These are phyloP conservation scores for Sinocyclocheilus grahami DNA, from an alignment of 2,113 vertebrate species.

Conservation along the genomic window DNA sequence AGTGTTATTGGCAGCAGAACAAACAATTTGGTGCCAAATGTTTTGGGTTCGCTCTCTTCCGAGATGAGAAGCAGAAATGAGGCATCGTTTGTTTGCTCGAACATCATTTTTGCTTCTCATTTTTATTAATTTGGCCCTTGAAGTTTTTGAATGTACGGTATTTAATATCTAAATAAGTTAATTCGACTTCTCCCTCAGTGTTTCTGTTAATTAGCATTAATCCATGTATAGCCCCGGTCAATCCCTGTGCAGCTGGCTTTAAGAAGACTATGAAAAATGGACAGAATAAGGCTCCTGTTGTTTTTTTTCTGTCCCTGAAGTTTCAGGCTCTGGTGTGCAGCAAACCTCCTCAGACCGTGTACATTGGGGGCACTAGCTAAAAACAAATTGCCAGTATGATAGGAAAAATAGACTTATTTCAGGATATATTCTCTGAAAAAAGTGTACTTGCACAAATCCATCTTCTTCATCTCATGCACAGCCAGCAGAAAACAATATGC, in stretches of 20 bases:
- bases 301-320: not conserved
- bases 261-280: slow-evolving; percentile 1
- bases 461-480: not conserved
- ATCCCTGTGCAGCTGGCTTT: not conserved
- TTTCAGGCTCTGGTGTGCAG: not conserved
- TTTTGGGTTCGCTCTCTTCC: slow-evolving; percentile 37
- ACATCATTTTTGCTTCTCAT: slow-evolving; percentile 7
- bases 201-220: slow-evolving; percentile 6
- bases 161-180: not conserved
- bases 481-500: not conserved
- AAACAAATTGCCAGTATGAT: not conserved
- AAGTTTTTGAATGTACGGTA: not conserved
- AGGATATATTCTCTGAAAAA: not conserved
- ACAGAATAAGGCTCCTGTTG: not conserved
- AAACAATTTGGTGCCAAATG: slow-evolving; percentile 60
- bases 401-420: not conserved
- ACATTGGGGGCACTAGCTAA: not conserved
- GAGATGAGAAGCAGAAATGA: slow-evolving; percentile 34
- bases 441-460: not conserved
- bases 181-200: not conserved
- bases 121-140: slow-evolving; percentile 14
- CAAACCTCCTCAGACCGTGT: not conserved
- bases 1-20: slow-evolving; percentile 52
- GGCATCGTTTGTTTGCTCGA: not conserved
- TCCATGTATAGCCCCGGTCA: not conserved